These are phyloP conservation scores for Platichthys stellatus DNA, from an alignment of 2,113 vertebrate species.

Conservation along the genomic window DNA sequence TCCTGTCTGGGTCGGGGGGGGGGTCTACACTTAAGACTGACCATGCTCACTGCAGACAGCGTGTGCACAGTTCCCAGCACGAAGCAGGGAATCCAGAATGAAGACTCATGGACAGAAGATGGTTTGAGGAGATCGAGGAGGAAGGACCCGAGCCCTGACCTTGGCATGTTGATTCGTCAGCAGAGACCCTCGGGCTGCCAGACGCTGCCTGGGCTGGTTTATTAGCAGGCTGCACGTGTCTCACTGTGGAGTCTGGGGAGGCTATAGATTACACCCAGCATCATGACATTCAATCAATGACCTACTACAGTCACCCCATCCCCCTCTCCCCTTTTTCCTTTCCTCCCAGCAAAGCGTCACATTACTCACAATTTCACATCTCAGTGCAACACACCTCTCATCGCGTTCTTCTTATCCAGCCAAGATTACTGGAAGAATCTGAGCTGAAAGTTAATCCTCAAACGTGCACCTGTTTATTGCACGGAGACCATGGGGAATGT, in stretches of 20 bases:
- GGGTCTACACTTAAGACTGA: slow-evolving; percentile 48
- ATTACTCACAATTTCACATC: slow-evolving; percentile 32
- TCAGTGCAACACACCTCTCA: slow-evolving; percentile 11
- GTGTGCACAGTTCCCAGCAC: no score
- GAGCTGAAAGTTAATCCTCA: slow-evolving; percentile 22
- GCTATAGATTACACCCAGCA: slow-evolving; percentile 68
- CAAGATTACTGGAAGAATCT: slow-evolving; percentile 10
- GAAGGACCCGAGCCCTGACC: slow-evolving; percentile 52
- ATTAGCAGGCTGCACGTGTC: slow-evolving; percentile 58
- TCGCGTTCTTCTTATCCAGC: slow-evolving; percentile 11
- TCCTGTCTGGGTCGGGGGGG: slow-evolving; percentile 24
- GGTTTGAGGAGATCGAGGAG: slow-evolving; percentile 13
- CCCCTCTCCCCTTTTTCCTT: not conserved
- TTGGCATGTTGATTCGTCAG: slow-evolving; percentile 50
- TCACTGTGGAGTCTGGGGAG: slow-evolving; percentile 56
- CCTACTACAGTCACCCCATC: slow-evolving; percentile 38
- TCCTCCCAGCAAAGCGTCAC: slow-evolving; percentile 8
- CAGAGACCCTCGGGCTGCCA: slow-evolving; percentile 23
- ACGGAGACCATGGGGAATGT: not conserved
- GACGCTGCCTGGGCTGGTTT: slow-evolving; percentile 17
- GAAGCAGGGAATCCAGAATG: slow-evolving; percentile 12
- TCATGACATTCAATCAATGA: slow-evolving; percentile 70
- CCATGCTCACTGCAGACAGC: slow-evolving; percentile 4
- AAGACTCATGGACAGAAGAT: slow-evolving; percentile 16
- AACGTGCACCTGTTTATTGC: slow-evolving; percentile 19